phyloP scores from a whole-genome alignment of 2,797 vertebrate species.

The Cottoperca gobio region DNA sequence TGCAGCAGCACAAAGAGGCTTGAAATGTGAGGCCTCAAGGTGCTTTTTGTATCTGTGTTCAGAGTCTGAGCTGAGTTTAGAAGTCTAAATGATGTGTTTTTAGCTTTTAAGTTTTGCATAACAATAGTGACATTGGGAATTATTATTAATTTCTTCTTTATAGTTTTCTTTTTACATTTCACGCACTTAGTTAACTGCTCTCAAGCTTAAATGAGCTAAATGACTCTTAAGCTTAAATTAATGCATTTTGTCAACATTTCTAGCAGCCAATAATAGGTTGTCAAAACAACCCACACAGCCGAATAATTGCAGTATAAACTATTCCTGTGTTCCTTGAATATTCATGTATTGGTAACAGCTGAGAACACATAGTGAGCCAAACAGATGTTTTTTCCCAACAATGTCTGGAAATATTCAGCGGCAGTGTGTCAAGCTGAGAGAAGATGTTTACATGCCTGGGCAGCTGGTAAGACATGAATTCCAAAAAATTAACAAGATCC shows the following conservation, averaged over 20 bases:
- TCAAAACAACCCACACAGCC: constrained; percentile 55
- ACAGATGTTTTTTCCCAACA: constrained; percentile 55
- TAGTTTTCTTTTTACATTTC: constrained; percentile 4
- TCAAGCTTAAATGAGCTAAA: constrained; percentile 46
- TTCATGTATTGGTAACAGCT: constrained; percentile 57
- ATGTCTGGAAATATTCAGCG: constrained; percentile 50
- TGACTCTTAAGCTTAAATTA: constrained; percentile 47
- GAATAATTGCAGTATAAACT: constrained; percentile 54
- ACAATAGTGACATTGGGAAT: not conserved
- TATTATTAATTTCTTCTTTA: not conserved
- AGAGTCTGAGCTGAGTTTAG: constrained; percentile 6
- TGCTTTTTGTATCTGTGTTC: constrained; percentile 17
- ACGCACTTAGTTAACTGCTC: constrained; percentile 11
- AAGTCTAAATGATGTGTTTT: constrained; percentile 11
- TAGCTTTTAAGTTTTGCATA: constrained; percentile 18
- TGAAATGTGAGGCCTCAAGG: constrained; percentile 14
- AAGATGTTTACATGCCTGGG: constrained; percentile 62
- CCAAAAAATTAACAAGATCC: constrained; percentile 53
- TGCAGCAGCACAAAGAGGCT: constrained; percentile 13
- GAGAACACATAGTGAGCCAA: constrained; percentile 44
- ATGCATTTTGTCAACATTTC: constrained; percentile 58
- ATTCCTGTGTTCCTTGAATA: constrained; percentile 55
- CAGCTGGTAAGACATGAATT: constrained; percentile 46
- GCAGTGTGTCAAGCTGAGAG: constrained; percentile 31
- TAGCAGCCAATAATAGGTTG: constrained; percentile 51